Base-by-base conservation (phyloP, 2,888 invertebrate genomes). In the Dicycla oo region DNA sequence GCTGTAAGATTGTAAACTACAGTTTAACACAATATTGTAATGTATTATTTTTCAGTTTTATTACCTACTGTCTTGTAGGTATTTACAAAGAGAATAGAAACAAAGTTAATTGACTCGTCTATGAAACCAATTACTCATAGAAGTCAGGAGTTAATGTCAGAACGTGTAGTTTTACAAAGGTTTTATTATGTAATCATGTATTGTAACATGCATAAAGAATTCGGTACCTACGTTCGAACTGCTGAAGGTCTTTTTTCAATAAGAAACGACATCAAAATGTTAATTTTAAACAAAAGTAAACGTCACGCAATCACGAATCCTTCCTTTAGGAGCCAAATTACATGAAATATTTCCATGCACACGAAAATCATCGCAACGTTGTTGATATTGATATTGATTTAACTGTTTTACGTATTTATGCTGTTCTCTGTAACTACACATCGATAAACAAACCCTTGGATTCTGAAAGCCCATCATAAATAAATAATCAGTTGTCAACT, bases 311-410 rank as follows among this genome's bases (percentile, higher is more conserved):
- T 20, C 56, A 80, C 57, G 30, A 53, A 73, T 18, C 26, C 15
- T 13, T n/a, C n/a, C n/a, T n/a, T 1, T 23, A n/a, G 8, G 2
- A 23, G 30, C 45, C 60, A 30, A 26, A 38, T 40, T 18, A 34
- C n/a, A 40, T n/a, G n/a, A 30, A 58, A 34, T 45, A 58, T 74
- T 57, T 58, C 26, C 13, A 23, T 58, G 26, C 30, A 30, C 30
- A 45, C 49, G 26, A 23, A 26, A 15, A 38, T 45, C n/a, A 34
- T 71, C 7, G n/a, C 1, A 26, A 40, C 53, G 4, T 30, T 34
- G 30, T 56, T 43, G 5, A 0, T 79, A 79, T 79, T 73, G 60
- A 74, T 47, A 79, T 79, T 73, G 60, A 74, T 47, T 79, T 10
- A 60, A 80, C 34, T 26, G 26, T 34, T 47, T 30, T 30, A 72